A percentile compares a stretch with the other conserved stretches of the same genome.
phyloP scores from a whole-genome alignment of 2,113 vertebrate species.

The Odontesthes bonariensis region DNA sequence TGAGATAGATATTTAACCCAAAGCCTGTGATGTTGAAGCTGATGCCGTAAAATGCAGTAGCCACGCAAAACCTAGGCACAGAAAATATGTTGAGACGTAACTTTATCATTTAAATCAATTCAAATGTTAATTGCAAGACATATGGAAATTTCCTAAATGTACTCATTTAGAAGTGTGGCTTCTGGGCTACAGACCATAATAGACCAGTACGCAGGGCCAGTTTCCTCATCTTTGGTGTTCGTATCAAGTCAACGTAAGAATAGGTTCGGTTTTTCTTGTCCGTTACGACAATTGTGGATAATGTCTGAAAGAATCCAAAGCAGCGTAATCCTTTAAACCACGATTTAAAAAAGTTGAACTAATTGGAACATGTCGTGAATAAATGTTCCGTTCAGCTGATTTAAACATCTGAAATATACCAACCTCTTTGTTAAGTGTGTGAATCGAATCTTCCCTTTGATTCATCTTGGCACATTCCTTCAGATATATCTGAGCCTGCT shows the following conservation, averaged over 20 bases:
- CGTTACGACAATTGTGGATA: constrained; percentile 64
- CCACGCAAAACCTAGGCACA: constrained; percentile 76
- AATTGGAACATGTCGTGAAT: background rate
- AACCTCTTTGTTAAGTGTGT: constrained; percentile 83
- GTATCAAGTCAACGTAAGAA: constrained; percentile 80
- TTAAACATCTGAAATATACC: background rate
- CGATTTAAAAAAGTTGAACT: background rate
- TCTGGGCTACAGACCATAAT: constrained; percentile 71
- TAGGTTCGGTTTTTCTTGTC: constrained; percentile 64
- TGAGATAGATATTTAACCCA: constrained; percentile 80
- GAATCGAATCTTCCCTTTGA: constrained; percentile 44
- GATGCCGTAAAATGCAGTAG: constrained; percentile 78
- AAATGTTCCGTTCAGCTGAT: background rate
- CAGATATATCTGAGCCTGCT: constrained; percentile 86
- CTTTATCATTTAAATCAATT: background rate
- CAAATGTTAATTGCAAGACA: background rate
- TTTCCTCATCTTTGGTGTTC: constrained; percentile 81
- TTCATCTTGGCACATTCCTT: constrained; percentile 87
- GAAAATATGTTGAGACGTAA: background rate
- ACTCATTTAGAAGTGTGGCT: background rate
- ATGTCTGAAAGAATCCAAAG: constrained; percentile 63
- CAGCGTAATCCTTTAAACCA: background rate
- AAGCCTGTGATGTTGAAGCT: constrained; percentile 81
- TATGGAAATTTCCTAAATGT: background rate
- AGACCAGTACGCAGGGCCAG: constrained; percentile 75